phyloP scores from a whole-genome alignment of 1,140 invertebrate species.

The Drosophila lacertosa region DNA sequence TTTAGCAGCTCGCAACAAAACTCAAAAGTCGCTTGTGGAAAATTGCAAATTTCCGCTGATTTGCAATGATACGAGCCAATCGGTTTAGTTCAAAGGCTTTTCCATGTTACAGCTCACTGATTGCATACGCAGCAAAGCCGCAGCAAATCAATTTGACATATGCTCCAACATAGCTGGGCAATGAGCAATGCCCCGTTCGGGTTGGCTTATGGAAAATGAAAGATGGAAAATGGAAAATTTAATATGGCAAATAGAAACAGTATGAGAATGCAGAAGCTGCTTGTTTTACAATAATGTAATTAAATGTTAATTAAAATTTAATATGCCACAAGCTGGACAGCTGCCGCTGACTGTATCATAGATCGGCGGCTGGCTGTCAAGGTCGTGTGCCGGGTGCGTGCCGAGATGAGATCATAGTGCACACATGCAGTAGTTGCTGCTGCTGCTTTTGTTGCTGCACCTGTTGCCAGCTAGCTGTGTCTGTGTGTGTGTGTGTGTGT shows the following conservation, averaged over 20 bases:
- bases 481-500: conserved; percentile 54
- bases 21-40: conserved; percentile 31
- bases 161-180: conserved; percentile 44
- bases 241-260: conserved; percentile 14
- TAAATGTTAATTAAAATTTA: conserved; percentile 74
- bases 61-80: conserved; percentile 41
- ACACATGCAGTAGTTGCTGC: conserved; percentile 40
- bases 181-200: conserved; percentile 43
- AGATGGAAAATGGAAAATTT: conserved; percentile 28
- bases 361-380: conserved; percentile 38
- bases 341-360: conserved; percentile 13
- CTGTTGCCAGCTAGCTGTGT: conserved; percentile 54
- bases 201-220: conserved; percentile 1
- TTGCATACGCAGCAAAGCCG: conserved; percentile 41
- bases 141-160: conserved; percentile 76
- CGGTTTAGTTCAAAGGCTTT: conserved; percentile 69
- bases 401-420: conserved; percentile 66
- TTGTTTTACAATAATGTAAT: conserved; percentile 36
- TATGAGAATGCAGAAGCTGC: conserved; percentile 33
- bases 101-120: conserved; percentile 72
- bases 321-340: conserved; percentile 42
- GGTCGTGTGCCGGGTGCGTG: conserved; percentile 70
- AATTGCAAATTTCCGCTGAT: conserved; percentile 58
- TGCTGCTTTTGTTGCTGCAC: conserved; percentile 43
- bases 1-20: conserved; percentile 18